phyloP scores from a whole-genome alignment of 2,113 vertebrate genomes.

The Malurus alboscapulatus region DNA sequence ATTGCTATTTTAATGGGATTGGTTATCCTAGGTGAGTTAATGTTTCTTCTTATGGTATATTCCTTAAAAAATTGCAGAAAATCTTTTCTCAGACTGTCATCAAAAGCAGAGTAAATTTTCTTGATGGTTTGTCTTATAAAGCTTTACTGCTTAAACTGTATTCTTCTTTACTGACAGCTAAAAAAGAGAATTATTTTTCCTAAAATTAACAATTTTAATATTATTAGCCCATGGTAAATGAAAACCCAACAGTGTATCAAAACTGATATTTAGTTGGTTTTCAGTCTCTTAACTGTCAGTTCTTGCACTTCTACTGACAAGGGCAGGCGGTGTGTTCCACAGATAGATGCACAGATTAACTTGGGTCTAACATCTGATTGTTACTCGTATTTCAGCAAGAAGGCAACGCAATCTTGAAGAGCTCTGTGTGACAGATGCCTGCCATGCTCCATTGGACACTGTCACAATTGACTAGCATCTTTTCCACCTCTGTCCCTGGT shows the following conservation, averaged over 20 bases:
- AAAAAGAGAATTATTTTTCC: background rate
- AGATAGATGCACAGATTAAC: too few species aligned
- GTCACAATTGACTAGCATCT: background rate
- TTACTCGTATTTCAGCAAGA: accelerated
- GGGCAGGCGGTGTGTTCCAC: accelerated
- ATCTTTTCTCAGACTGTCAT: background rate
- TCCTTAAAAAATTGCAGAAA: constrained; percentile 10
- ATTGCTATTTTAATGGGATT: constrained; percentile 14
- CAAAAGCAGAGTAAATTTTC: background rate
- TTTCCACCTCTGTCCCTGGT: background rate
- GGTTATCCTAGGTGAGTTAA: background rate
- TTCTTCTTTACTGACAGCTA: background rate
- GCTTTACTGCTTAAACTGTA: background rate
- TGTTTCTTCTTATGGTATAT: background rate
- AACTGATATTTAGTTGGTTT: background rate
- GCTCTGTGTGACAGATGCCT: background rate
- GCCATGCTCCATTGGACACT: background rate
- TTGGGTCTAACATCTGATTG: accelerated
- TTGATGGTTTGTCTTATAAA: background rate
- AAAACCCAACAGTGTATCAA: background rate
- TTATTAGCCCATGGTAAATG: background rate
- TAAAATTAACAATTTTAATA: background rate
- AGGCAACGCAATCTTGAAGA: accelerated
- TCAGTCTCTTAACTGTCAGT: background rate
- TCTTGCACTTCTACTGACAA: background rate